A percentile compares a stretch with the other conserved stretches of the same genome.
These are phyloP conservation scores for Pyrrhosoma nymphula DNA, from an alignment of 2,888 invertebrate genomes.

Conservation along the genomic window DNA sequence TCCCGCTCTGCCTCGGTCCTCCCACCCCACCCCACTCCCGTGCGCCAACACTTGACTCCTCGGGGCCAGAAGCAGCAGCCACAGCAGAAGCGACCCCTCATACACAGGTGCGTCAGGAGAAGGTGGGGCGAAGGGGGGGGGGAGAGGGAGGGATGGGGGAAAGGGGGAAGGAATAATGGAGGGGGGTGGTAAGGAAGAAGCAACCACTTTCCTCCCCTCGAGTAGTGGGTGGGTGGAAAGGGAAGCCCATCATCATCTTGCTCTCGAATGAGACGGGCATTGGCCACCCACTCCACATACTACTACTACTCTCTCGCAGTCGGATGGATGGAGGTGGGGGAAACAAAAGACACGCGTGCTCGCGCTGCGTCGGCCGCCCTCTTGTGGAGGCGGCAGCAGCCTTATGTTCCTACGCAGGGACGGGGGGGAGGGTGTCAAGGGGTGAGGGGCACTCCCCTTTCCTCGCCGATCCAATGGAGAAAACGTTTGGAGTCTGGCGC, in stretches of 20 bases:
- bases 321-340: no score
- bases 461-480: no score
- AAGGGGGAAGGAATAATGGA: not conserved
- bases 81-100: not conserved
- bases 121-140: not conserved
- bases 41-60: not conserved
- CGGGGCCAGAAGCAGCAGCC: not conserved
- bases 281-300: not conserved
- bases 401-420: not conserved
- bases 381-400: not conserved
- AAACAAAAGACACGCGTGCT: not conserved
- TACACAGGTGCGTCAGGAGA: not conserved
- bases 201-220: no score
- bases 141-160: not conserved
- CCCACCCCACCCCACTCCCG: not conserved
- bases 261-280: not conserved
- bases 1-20: not conserved
- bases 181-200: not conserved
- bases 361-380: not conserved
- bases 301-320: not conserved
- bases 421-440: not conserved
- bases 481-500: no score
- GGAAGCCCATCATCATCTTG: not conserved
- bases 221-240: not conserved
- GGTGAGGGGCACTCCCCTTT: no score